Conservation (phyloP, 2,113 vertebrate genomes). For the Oncorhynchus tshawytscha region DNA sequence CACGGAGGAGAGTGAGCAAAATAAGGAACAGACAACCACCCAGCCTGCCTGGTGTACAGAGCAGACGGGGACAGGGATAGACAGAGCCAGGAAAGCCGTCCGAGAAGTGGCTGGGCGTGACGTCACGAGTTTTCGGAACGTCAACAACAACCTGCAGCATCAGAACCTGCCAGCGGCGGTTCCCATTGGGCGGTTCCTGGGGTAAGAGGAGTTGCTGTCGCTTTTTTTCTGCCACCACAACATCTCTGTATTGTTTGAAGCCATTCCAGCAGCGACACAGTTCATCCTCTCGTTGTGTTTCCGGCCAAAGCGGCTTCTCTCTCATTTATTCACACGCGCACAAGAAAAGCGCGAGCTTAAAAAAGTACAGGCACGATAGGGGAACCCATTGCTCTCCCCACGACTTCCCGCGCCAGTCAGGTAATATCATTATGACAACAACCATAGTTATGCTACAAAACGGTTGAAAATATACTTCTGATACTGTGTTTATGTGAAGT, state of each 20-base stretch:
- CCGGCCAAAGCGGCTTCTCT: too few relatives aligned
- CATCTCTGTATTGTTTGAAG: neutral
- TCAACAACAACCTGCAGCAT: slow-evolving; percentile 72
- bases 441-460: too few relatives aligned
- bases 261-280: neutral
- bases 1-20: slow-evolving; percentile 40
- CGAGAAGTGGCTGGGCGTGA: slow-evolving; percentile 61
- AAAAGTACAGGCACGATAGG: slow-evolving; percentile 32
- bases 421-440: slow-evolving; percentile 34
- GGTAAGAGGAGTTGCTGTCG: neutral
- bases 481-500: too few relatives aligned
- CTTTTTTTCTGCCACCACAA: neutral
- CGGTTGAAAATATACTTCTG: too few relatives aligned
- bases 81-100: slow-evolving; percentile 44
- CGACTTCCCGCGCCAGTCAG: slow-evolving; percentile 35
- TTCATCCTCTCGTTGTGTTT: too few relatives aligned
- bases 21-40: slow-evolving; percentile 13
- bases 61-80: slow-evolving; percentile 16
- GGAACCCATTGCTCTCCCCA: slow-evolving; percentile 17
- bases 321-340: neutral
- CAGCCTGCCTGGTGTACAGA: slow-evolving; percentile 11
- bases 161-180: slow-evolving; percentile 43
- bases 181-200: neutral
- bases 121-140: slow-evolving; percentile 81
- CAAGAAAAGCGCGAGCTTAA: neutral